Percentiles rank a stretch among this genome's conserved stretches.
These are phyloP conservation scores for Philypnodon macrostomus DNA, from an alignment of 2,797 vertebrate genomes.

Conservation along the genomic window DNA sequence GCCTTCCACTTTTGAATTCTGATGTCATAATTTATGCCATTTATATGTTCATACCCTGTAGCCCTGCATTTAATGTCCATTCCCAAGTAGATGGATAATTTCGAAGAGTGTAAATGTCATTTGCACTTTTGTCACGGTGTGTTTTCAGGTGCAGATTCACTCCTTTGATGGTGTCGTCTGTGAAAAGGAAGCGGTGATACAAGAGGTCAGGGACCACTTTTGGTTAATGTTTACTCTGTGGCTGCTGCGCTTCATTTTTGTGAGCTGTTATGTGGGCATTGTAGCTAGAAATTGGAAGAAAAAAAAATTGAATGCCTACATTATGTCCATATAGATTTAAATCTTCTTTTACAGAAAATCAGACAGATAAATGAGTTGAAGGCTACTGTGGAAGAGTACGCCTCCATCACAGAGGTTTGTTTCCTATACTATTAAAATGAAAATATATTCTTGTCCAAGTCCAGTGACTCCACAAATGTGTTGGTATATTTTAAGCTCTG, in stretches of 20 bases:
- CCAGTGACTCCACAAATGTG: too few relatives aligned
- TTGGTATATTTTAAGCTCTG: slow-evolving; percentile 14
- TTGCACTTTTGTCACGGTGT: not conserved
- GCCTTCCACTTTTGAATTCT: too few relatives aligned
- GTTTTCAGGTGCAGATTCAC: slow-evolving; percentile 77
- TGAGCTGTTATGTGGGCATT: not conserved
- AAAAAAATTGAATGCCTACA: too few relatives aligned
- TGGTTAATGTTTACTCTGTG: not conserved
- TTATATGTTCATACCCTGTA: too few relatives aligned
- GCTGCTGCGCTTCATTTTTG: not conserved
- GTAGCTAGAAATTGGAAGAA: not conserved
- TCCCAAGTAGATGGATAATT: not conserved
- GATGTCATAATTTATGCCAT: not conserved
- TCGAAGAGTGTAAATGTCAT: not conserved
- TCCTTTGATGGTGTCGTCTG: slow-evolving; percentile 72
- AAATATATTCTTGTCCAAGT: too few relatives aligned
- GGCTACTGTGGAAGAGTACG: slow-evolving; percentile 80
- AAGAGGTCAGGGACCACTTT: slow-evolving; percentile 74
- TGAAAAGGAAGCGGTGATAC: slow-evolving; percentile 79
- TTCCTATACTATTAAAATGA: too few relatives aligned
- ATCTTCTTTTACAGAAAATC: slow-evolving; percentile 74
- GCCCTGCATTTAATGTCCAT: too few relatives aligned
- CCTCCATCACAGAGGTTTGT: slow-evolving; percentile 80
- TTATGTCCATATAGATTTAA: too few relatives aligned
- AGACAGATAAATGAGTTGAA: slow-evolving; percentile 82